phyloP scores from a whole-genome alignment of 2,113 vertebrate genomes.

The Silurus asotus region DNA sequence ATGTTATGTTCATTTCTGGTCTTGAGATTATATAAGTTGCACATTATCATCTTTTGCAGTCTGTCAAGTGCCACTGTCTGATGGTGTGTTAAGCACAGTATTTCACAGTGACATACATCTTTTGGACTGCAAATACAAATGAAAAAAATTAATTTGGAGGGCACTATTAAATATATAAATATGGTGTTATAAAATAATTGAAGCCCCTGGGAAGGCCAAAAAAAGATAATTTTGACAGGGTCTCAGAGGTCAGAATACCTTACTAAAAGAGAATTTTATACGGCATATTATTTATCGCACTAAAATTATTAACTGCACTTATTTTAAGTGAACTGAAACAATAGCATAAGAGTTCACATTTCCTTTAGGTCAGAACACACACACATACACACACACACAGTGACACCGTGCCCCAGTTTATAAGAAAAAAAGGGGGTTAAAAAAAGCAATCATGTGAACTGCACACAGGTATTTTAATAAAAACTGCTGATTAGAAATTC shows the following conservation, averaged over 20 bases:
- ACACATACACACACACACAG: conserved; percentile 2
- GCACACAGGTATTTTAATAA: neutral
- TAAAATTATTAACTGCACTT: neutral
- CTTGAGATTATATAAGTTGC: neutral
- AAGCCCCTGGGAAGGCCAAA: neutral
- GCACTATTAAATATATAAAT: neutral
- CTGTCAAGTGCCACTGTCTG: neutral
- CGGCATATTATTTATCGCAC: neutral
- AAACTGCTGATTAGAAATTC: neutral
- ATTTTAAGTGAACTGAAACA: neutral
- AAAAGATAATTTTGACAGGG: neutral
- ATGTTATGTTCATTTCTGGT: neutral
- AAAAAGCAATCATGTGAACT: neutral
- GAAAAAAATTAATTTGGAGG: neutral
- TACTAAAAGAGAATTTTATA: neutral
- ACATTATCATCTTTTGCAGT: neutral
- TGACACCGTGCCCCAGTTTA: neutral
- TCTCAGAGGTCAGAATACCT: neutral
- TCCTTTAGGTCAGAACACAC: neutral
- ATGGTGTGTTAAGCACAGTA: neutral
- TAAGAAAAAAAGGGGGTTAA: neutral
- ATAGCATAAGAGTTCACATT: neutral
- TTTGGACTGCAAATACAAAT: neutral
- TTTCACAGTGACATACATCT: neutral
- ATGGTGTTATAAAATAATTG: neutral